Conservation (phyloP, 2,888 invertebrate species). For the Ormyrus nitidulus region DNA sequence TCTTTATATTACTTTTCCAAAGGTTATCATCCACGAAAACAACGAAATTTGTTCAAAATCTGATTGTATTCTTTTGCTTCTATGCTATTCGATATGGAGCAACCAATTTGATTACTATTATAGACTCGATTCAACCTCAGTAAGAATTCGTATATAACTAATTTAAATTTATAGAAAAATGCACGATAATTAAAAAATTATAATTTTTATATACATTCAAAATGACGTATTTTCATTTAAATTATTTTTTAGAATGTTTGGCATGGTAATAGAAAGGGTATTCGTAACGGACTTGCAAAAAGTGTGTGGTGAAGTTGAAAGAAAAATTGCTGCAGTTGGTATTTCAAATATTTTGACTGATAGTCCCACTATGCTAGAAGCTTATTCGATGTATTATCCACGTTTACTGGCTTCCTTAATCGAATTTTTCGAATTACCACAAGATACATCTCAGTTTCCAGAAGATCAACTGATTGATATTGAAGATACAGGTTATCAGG, state of each 20-base stretch:
- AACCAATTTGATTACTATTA: slow-evolving; percentile 83
- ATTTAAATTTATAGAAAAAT: not conserved
- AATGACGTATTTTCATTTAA: slow-evolving; percentile 66
- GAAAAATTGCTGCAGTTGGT: slow-evolving; percentile 94
- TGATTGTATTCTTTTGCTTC: slow-evolving; percentile 93
- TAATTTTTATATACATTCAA: not conserved
- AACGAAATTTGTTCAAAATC: slow-evolving; percentile 92
- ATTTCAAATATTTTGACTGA: slow-evolving; percentile 90
- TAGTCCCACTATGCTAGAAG: slow-evolving; percentile 80
- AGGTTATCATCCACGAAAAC: slow-evolving; percentile 95
- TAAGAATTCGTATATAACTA: slow-evolving; percentile 75
- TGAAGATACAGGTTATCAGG: slow-evolving; percentile 92
- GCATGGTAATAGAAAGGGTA: slow-evolving; percentile 95
- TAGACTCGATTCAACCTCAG: slow-evolving; percentile 92
- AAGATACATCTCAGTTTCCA: slow-evolving; percentile 85
- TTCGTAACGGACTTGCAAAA: slow-evolving; percentile 91
- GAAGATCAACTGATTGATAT: slow-evolving; percentile 93
- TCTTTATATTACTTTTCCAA: slow-evolving; percentile 95
- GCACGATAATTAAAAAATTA: not conserved
- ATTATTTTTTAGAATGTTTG: slow-evolving; percentile 89
- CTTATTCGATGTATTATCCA: slow-evolving; percentile 63
- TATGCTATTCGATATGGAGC: slow-evolving; percentile 90
- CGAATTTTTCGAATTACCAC: slow-evolving; percentile 91
- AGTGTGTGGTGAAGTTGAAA: slow-evolving; percentile 87
- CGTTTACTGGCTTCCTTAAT: slow-evolving; percentile 78